Conservation (phyloP, 2,888 invertebrate species). For the Tridacna crocea region DNA sequence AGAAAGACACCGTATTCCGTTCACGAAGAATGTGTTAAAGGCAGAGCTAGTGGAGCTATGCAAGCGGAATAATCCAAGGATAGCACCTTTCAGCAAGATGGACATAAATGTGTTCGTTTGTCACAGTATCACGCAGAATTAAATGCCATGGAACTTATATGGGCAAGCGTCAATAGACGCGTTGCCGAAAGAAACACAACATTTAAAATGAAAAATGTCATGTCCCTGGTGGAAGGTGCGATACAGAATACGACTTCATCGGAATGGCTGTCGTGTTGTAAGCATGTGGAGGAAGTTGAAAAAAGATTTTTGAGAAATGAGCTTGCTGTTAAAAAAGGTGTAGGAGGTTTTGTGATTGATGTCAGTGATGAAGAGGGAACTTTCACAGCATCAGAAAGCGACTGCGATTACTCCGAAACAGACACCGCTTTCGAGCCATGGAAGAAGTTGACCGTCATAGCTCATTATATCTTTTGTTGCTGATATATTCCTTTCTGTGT, state of each 20-base stretch:
- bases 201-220: conserved; percentile 11
- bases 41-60: conserved; percentile 32
- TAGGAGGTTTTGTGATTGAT: neutral
- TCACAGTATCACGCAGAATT: conserved; percentile 4
- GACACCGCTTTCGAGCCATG: neutral
- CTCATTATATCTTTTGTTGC: too few species aligned
- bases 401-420: neutral
- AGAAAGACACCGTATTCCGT: neutral
- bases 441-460: too few species aligned
- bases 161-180: conserved; percentile 2
- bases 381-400: neutral
- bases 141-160: conserved; percentile 9
- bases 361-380: neutral
- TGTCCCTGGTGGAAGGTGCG: neutral
- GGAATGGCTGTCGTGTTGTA: neutral
- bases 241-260: neutral
- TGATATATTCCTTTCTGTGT: too few species aligned
- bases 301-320: neutral
- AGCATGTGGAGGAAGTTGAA: neutral
- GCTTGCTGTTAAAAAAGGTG: neutral
- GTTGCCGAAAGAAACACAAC: neutral
- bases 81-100: conserved; percentile 11
- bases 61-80: conserved; percentile 21
- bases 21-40: conserved; percentile 19
- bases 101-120: conserved; percentile 16